These are phyloP conservation scores for Flexamia atlantica DNA, from an alignment of 2,888 invertebrate species.

Conservation along the genomic window DNA sequence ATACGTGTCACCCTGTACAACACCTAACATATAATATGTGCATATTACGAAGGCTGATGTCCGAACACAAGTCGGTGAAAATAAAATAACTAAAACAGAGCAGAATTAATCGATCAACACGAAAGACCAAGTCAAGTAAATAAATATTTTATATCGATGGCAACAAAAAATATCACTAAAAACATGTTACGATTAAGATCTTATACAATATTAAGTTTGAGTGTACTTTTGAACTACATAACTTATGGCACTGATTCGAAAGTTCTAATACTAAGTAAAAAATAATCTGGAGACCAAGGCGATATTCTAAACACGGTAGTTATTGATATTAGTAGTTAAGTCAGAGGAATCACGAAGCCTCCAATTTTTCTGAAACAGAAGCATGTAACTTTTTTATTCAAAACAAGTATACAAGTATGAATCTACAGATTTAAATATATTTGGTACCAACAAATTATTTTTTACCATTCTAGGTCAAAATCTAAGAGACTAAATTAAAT, in stretches of 20 bases:
- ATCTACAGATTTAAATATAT: too few relatives aligned
- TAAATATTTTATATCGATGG: constrained; percentile 39
- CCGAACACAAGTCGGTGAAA: constrained; percentile 55
- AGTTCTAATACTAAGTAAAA: constrained; percentile 59
- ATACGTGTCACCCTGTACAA: constrained; percentile 47
- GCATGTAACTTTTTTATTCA: too few relatives aligned
- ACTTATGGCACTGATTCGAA: constrained; percentile 57
- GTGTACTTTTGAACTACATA: constrained; percentile 48
- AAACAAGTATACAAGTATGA: too few relatives aligned
- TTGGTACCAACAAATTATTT: too few relatives aligned
- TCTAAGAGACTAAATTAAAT: too few relatives aligned
- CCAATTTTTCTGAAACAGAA: not conserved
- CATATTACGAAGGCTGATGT: constrained; percentile 42
- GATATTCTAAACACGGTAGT: constrained; percentile 49
- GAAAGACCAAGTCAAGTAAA: constrained; percentile 52
- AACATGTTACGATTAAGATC: constrained; percentile 46
- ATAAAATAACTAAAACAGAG: constrained; percentile 13
- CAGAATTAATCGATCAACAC: constrained; percentile 28
- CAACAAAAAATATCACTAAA: constrained; percentile 54
- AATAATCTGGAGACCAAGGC: constrained; percentile 55
- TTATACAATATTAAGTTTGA: constrained; percentile 53
- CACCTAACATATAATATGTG: constrained; percentile 45
- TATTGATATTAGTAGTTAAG: constrained; percentile 51
- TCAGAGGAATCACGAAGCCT: constrained; percentile 15
- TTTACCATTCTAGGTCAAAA: too few relatives aligned